Percentiles rank a stretch among this genome's conserved stretches.
Evolutionary conservation across 2,888 invertebrate genomes (phyloP).

Genomic region (Mythimna albipuncta): DNA sequence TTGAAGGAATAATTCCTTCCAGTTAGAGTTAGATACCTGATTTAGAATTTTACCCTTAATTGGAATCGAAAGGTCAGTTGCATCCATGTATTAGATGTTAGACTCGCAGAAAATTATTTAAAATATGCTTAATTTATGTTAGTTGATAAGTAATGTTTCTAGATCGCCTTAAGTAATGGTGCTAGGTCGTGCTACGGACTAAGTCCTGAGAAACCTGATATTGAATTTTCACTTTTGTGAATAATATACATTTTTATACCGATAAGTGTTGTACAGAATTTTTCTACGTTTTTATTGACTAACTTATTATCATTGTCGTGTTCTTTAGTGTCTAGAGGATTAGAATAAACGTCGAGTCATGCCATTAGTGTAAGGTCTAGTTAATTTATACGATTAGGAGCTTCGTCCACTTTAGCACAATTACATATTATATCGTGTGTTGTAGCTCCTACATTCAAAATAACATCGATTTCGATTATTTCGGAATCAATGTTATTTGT

Average conservation of each 20-base stretch:
- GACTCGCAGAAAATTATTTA: constrained; percentile 60
- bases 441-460: constrained; percentile 44
- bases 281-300: constrained; percentile 72
- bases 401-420: constrained; percentile 62
- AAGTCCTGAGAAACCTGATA: constrained; percentile 85
- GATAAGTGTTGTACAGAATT: constrained; percentile 85
- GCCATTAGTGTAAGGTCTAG: constrained; percentile 86
- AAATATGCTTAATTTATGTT: constrained; percentile 63
- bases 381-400: constrained; percentile 64
- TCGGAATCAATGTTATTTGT: constrained; percentile 58
- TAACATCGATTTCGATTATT: constrained; percentile 58
- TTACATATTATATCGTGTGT: constrained; percentile 53
- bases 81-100: constrained; percentile 62
- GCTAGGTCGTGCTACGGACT: constrained; percentile 89
- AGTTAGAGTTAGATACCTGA: constrained; percentile 73
- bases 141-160: constrained; percentile 66
- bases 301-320: constrained; percentile 64
- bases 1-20: constrained; percentile 56
- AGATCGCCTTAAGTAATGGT: constrained; percentile 80
- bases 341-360: constrained; percentile 87
- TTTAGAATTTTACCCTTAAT: constrained; percentile 63
- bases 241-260: constrained; percentile 75
- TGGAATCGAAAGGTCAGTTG: constrained; percentile 70
- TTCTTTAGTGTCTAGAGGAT: constrained; percentile 75
- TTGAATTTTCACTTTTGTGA: constrained; percentile 83